Percentiles rank a stretch among this genome's conserved stretches.
Conservation (phyloP, 2,888 invertebrate genomes). For the Gymnocheta viridis region DNA sequence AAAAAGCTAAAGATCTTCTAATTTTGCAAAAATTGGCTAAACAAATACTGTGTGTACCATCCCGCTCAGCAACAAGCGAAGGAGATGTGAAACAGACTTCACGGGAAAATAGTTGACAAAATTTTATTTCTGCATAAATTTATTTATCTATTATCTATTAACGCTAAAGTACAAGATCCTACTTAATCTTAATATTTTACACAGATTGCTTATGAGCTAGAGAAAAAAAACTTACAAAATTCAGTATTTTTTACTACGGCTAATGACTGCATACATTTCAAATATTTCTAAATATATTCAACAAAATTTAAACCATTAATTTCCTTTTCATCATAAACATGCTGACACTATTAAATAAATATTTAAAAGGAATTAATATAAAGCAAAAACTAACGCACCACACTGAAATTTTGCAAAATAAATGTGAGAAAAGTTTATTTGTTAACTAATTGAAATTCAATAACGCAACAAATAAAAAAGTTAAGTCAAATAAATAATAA, state of each 20-base stretch:
- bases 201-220: background rate
- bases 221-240: too few relatives aligned
- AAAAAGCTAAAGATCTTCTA: too few relatives aligned
- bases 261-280: background rate
- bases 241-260: too few relatives aligned
- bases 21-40: too few relatives aligned
- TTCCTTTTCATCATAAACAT: conserved; percentile 35
- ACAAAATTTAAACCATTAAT: conserved; percentile 27
- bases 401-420: background rate
- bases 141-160: too few relatives aligned
- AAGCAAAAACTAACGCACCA: background rate
- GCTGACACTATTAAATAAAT: conserved; percentile 33
- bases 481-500: background rate
- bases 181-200: background rate
- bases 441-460: conserved; percentile 48
- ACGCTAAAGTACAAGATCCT: background rate
- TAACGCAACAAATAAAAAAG: conserved; percentile 16
- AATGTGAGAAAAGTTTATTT: conserved; percentile 34
- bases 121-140: too few relatives aligned
- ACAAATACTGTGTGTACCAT: too few relatives aligned
- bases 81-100: too few relatives aligned
- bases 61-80: too few relatives aligned
- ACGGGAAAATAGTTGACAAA: too few relatives aligned
- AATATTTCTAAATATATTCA: conserved; percentile 11
- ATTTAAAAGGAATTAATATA: conserved; percentile 26